Base-by-base conservation (phyloP, 92 coral and sea anemone genomes). In the Palythoa grandiflora region DNA sequence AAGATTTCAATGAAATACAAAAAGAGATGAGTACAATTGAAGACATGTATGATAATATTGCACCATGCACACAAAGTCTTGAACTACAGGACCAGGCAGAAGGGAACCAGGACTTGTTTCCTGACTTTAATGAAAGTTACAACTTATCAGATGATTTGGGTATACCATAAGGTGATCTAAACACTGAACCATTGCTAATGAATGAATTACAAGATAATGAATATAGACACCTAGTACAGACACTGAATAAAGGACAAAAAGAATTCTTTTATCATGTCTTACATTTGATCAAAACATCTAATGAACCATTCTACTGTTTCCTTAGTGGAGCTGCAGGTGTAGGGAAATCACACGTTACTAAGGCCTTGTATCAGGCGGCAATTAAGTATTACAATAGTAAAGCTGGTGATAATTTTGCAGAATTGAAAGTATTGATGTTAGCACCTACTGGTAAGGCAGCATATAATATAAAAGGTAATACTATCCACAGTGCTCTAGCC, bases 1-100 rank as follows among this genome's bases (percentile, higher is more conserved):
- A 83, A 66, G 87, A 83, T 66, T 68, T 83, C 51, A 35, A 83
- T 83, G 87, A 61, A 9, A 66, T 83, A 36, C 87, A 83, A 37
- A 20, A 85, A 75, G 36, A 85, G 38, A 38, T 78, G 55, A 53
- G 59, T 74, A 28, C 21, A 28, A 55, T 55, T 38, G 83, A 77
- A 51, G 83, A 77, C 38, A 37, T 44, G 48, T 40, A 78, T 73
- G 77, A 73, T 44, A 38, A 37, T 13, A 51, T 51, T 37, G 77
- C 77, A 73, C 77, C 77, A 9, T 38, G 44, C 17, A 73, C 77
- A 73, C 77, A 77, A 44, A 48, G 57, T 48, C 51, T 77, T 77
- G 83, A 37, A 48, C 83, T 1, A 35, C 7, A 77, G 60, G 63
- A 77, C 21, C 38, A 12, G 83, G 60, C 83, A 47, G 19, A 1